Conservation (phyloP, 2,888 invertebrate genomes). For the Liposcelis brunnea region DNA sequence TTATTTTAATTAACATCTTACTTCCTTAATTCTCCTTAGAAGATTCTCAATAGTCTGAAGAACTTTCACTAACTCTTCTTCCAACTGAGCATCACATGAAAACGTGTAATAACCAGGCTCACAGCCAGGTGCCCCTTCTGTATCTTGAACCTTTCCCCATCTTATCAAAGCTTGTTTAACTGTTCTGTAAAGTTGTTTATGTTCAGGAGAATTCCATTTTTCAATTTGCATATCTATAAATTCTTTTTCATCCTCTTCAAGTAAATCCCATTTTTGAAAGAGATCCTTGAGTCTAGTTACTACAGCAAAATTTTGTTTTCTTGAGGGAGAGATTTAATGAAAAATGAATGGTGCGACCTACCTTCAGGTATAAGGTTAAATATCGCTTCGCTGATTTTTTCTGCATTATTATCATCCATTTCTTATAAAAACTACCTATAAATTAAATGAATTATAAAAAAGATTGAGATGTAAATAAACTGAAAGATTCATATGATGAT, state of each 20-base stretch:
- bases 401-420: no score
- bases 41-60: not conserved
- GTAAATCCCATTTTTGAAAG: not conserved
- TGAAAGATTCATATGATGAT: no score
- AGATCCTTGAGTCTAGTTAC: not conserved
- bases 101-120: not conserved
- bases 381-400: no score
- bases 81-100: constrained; percentile 4
- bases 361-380: no score
- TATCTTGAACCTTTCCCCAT: constrained; percentile 5
- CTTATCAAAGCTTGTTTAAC: constrained; percentile 1
- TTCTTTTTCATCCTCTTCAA: not conserved
- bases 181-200: not conserved
- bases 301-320: not conserved
- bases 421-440: no score
- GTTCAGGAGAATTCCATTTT: not conserved
- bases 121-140: constrained; percentile 2
- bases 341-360: no score
- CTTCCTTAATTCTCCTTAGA: no score
- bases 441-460: no score
- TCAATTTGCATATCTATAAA: not conserved
- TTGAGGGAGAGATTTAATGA: no score
- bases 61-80: constrained; percentile 1
- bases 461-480: no score
- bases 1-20: no score